Conservation (phyloP, 2,113 vertebrate genomes). For the Tinamus guttatus region DNA sequence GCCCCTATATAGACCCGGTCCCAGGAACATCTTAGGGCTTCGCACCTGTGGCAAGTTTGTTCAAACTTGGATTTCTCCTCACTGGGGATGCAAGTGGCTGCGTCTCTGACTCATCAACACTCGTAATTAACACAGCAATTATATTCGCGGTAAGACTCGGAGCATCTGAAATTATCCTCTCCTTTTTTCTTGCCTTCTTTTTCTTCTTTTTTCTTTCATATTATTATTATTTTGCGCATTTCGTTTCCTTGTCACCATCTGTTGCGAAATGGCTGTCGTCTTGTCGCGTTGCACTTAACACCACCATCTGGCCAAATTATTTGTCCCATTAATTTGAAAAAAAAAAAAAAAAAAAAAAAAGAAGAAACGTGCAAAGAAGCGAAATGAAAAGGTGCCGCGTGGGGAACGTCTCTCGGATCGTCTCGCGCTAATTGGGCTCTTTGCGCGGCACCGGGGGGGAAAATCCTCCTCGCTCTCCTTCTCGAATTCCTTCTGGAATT, state of each 20-base stretch:
- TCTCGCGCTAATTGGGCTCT: constrained; percentile 17
- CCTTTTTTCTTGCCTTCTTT: too few species aligned
- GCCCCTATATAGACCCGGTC: neutral
- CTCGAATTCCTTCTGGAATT: neutral
- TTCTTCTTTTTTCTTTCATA: neutral
- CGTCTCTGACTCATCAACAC: constrained; percentile 12
- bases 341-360: neutral
- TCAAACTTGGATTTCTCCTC: neutral
- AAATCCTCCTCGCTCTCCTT: neutral
- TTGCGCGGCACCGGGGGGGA: neutral
- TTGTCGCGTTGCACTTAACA: neutral
- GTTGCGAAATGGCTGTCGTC: constrained; percentile 28
- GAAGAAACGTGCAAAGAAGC: neutral
- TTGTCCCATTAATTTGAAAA: constrained; percentile 18
- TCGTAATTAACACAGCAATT: constrained; percentile 33
- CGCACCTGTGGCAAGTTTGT: constrained; percentile 4
- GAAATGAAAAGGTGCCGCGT: neutral
- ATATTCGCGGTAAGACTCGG: neutral
- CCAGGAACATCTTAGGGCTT: neutral
- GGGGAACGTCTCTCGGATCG: constrained; percentile 8
- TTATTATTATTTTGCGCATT: constrained; percentile 16
- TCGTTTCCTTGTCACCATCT: constrained; percentile 55
- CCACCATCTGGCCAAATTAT: constrained; percentile 51
- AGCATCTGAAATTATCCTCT: neutral
- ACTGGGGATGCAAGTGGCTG: neutral